phyloP scores from a whole-genome alignment of 2,888 invertebrate species.

The Macrosiphum euphorbiae region DNA sequence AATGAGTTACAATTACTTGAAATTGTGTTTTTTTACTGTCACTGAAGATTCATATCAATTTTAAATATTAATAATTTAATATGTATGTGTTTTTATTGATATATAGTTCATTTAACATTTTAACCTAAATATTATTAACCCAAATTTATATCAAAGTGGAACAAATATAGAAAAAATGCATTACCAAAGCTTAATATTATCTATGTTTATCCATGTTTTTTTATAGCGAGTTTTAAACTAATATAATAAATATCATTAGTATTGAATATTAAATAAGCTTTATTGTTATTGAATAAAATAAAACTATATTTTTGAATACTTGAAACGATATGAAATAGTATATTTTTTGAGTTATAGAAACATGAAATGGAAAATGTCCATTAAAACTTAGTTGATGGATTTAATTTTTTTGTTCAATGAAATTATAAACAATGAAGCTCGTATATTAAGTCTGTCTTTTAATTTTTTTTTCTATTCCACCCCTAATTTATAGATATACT shows the following conservation, averaged over 20 bases:
- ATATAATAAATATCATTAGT: neutral
- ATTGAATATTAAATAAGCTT: neutral
- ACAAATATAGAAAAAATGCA: no score
- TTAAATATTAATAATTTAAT: no score
- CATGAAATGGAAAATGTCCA: neutral
- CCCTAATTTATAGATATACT: conserved; percentile 1
- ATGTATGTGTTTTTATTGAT: no score
- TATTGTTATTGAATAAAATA: neutral
- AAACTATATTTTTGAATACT: neutral
- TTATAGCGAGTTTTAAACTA: neutral
- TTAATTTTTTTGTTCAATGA: neutral
- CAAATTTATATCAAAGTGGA: no score
- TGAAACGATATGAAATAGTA: neutral
- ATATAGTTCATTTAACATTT: no score
- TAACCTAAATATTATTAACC: no score
- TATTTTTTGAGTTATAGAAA: neutral
- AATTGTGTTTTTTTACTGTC: no score
- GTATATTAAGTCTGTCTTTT: neutral
- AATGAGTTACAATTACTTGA: no score
- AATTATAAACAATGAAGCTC: neutral
- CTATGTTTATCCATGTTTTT: neutral
- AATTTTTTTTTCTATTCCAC: neutral
- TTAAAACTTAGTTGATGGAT: neutral
- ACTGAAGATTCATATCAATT: no score
- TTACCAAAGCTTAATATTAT: no score